A percentile compares a stretch with the other conserved stretches of the same genome.
Conservation (phyloP, 2,797 vertebrate species). For the Eulemur rubriventer region DNA sequence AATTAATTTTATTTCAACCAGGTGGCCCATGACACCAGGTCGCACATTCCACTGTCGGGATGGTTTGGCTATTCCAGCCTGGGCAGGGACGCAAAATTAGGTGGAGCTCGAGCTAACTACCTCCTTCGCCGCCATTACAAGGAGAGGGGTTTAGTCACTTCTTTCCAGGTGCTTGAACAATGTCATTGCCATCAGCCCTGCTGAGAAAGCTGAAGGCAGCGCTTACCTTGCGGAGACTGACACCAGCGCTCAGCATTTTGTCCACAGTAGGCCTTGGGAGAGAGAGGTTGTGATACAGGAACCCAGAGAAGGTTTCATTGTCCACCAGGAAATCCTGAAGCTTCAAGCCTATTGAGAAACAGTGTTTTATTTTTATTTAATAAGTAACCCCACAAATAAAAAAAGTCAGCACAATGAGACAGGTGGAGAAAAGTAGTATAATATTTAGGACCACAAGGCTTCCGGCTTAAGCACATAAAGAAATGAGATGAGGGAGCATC, state of each 20-base stretch:
- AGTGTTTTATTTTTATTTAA: constrained; percentile 62
- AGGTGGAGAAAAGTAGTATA: background rate
- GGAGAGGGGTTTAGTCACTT: background rate
- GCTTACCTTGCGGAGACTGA: constrained; percentile 91
- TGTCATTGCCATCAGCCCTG: background rate
- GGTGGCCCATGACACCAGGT: background rate
- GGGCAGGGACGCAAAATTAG: background rate
- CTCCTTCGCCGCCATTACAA: background rate
- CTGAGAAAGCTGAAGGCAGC: background rate
- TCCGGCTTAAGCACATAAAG: background rate
- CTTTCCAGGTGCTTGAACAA: background rate
- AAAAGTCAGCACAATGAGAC: background rate
- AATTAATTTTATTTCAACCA: constrained; percentile 26
- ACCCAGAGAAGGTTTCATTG: constrained; percentile 92
- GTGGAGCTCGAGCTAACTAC: background rate
- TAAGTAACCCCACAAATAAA: background rate
- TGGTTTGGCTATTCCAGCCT: background rate
- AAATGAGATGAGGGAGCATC: background rate
- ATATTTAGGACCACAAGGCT: background rate
- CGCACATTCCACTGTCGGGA: background rate
- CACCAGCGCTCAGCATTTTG: constrained; percentile 86
- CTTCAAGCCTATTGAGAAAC: constrained; percentile 89
- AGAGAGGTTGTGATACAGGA: constrained; percentile 89
- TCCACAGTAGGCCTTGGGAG: constrained; percentile 85
- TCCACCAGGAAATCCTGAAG: constrained; percentile 93